A percentile compares a stretch with the other conserved stretches of the same genome.
phyloP scores from a whole-genome alignment of 2,888 invertebrate genomes.

The Drosophila ustulata region DNA sequence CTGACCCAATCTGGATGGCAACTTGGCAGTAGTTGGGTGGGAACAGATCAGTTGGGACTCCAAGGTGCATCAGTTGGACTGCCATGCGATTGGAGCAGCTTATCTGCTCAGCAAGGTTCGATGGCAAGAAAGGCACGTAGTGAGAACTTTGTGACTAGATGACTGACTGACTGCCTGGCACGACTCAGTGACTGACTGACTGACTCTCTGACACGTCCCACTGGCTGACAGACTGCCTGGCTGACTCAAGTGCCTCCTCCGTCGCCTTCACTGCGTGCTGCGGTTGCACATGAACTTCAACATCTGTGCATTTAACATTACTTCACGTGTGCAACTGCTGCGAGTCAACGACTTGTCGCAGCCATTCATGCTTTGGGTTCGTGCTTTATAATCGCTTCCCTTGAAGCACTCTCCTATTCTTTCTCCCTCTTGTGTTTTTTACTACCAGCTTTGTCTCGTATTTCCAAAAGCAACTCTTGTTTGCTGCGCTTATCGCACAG shows the following conservation, averaged over 20 bases:
- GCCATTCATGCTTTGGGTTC: slow-evolving; percentile 14
- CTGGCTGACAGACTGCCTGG: no score
- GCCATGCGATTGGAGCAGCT: slow-evolving; percentile 25
- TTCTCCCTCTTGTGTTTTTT: not conserved
- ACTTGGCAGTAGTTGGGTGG: slow-evolving; percentile 4
- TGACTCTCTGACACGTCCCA: no score
- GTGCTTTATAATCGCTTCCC: slow-evolving; percentile 23
- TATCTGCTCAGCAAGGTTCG: not conserved
- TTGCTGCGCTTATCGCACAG: slow-evolving; percentile 11
- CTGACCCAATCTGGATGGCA: not conserved
- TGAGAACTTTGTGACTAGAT: not conserved
- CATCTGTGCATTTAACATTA: slow-evolving; percentile 16
- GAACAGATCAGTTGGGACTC: no score
- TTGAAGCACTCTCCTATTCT: not conserved
- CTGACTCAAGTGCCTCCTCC: not conserved
- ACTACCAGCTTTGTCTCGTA: slow-evolving; percentile 2
- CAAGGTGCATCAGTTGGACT: slow-evolving; percentile 7
- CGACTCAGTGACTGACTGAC: no score
- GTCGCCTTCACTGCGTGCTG: no score
- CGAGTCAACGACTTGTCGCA: slow-evolving; percentile 26
- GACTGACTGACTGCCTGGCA: no score
- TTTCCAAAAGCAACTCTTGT: slow-evolving; percentile 31
- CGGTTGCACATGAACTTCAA: slow-evolving; percentile 41
- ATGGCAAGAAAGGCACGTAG: slow-evolving; percentile 54
- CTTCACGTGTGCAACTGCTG: slow-evolving; percentile 53